Base-by-base conservation (phyloP, 2,113 vertebrate genomes). In the Cyprinodon variegatus region DNA sequence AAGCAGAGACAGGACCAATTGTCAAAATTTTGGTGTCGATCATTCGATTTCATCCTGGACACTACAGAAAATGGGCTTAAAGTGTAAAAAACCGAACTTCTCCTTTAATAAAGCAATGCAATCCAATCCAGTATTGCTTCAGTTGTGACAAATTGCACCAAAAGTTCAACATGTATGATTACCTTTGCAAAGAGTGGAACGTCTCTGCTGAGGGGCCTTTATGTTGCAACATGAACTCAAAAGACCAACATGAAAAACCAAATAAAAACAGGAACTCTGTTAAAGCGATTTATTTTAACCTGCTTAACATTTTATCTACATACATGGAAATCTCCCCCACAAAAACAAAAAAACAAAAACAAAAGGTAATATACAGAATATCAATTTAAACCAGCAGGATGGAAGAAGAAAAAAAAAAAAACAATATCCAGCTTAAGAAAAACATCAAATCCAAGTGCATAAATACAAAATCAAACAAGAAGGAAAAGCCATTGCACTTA, bases 231-330 rank as follows among this genome's bases (percentile, higher is more conserved):
- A 57, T 57, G 9, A 7, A 45, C 43, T 45, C 43, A 45, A 45
- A 45, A 7, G 2, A 62, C 37, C 36, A 5, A 38, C 15, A 62
- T 7, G 37, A 62, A 5, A 38, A 37, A 37, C 48, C 29, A 57
- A 74, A 2, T 11, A 0, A 17, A 7, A 8, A 70, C 68, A n/a
- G 57, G 36, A 29, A 3, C 78, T 87, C 83, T 89, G 87, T 83
- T 86, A 88, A 91, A 84, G 79, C 73, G 46, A 65, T 84, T 90
- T 82, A 89, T 89, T 93, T 86, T 76, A 88, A 83, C 68, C 87
- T 83, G 87, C 78, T 77, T 83, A 90, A 91, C 74, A 69, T 83
- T 75, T 84, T 72, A 88, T 87, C 82, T 83, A 82, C 83, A 75
- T 79, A 90, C 85, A 88, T 67, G 41, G 61, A 80, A 46, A 65